Evolutionary conservation across 2,113 vertebrate genomes (phyloP).

Genomic region (Nanorana parkeri): DNA sequence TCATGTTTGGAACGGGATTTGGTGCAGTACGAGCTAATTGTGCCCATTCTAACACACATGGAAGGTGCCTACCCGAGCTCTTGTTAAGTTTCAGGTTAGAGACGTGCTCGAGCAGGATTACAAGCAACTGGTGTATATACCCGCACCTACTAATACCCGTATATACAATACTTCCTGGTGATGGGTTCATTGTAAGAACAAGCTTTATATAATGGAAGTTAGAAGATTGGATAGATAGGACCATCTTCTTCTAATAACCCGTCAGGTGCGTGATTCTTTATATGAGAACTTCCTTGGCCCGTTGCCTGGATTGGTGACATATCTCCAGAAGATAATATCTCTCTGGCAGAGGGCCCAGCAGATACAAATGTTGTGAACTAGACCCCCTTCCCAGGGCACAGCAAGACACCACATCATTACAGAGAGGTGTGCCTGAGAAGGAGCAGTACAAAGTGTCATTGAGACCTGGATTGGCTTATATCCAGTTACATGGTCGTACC

Average conservation of each 20-base stretch:
- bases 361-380: constrained; percentile 42
- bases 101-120: too few relatives aligned
- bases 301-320: constrained; percentile 28
- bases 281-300: constrained; percentile 17
- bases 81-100: too few relatives aligned
- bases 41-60: too few relatives aligned
- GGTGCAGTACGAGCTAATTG: too few relatives aligned
- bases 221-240: too few relatives aligned
- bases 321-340: constrained; percentile 42
- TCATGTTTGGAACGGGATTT: too few relatives aligned
- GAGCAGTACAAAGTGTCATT: not conserved
- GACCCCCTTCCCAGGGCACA: constrained; percentile 12
- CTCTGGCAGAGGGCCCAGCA: constrained; percentile 22
- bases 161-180: too few relatives aligned
- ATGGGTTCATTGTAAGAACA: too few relatives aligned
- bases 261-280: not conserved
- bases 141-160: too few relatives aligned
- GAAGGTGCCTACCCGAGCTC: too few relatives aligned
- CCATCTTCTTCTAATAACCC: not conserved
- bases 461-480: not conserved
- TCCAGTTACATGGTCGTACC: constrained; percentile 27
- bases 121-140: too few relatives aligned
- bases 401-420: not conserved
- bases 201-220: too few relatives aligned
- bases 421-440: constrained; percentile 28